These are phyloP conservation scores for Acanthopleura granulata DNA, from an alignment of 2,888 invertebrate species.

Conservation along the genomic window DNA sequence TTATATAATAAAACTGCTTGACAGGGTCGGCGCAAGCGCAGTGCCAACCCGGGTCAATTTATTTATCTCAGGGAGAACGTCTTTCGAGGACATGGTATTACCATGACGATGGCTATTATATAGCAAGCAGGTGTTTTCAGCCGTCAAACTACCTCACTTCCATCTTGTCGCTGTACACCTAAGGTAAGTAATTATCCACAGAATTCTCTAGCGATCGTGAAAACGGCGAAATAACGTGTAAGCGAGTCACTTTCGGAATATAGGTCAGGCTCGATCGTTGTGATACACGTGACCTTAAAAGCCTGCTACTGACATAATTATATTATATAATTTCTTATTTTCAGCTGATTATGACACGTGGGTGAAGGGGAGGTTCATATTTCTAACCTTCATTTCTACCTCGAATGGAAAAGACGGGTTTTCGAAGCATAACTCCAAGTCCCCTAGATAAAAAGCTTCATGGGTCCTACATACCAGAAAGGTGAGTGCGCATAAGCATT, in stretches of 20 bases:
- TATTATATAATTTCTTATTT: conserved; percentile 3
- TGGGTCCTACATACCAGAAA: background rate
- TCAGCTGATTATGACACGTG: conserved; percentile 2
- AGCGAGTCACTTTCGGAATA: background rate
- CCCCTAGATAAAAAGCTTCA: background rate
- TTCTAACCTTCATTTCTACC: background rate
- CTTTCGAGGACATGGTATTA: conserved; percentile 8
- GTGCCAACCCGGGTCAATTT: conserved; percentile 1
- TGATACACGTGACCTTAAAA: conserved; percentile 10
- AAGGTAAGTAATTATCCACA: background rate
- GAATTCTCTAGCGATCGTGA: no score
- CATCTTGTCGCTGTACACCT: background rate
- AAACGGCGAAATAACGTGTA: no score
- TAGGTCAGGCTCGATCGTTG: background rate
- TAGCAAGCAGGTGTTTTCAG: background rate
- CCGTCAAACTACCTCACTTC: conserved; percentile 3
- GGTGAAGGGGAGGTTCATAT: background rate
- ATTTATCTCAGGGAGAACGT: conserved; percentile 12
- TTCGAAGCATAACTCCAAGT: background rate
- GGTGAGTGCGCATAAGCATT: background rate
- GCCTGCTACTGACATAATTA: background rate
- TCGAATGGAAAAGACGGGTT: background rate
- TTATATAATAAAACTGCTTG: conserved; percentile 8
- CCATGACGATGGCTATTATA: background rate
- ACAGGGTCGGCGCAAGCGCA: background rate